Evolutionary conservation across 2,888 invertebrate genomes (phyloP).

Genomic region (Chelonus formosanus): DNA sequence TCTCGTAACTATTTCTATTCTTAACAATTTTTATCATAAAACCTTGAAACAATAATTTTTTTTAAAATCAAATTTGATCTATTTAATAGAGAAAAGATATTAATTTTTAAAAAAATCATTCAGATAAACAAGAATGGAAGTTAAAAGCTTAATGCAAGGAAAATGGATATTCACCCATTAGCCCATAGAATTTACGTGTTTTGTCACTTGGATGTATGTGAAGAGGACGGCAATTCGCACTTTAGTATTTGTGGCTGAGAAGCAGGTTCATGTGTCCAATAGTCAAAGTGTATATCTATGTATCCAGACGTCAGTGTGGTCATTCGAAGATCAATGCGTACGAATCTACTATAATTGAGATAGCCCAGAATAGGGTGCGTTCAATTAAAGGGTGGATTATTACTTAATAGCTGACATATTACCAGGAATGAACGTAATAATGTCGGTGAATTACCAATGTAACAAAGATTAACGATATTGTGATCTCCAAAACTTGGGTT

Average conservation of each 20-base stretch:
- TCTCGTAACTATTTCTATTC: no score
- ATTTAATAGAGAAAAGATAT: no score
- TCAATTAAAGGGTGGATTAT: constrained; percentile 46
- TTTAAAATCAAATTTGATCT: no score
- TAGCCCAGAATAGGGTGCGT: constrained; percentile 27
- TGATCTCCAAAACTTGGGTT: no score
- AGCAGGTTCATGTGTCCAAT: constrained; percentile 8
- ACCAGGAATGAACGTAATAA: constrained; percentile 23
- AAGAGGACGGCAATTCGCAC: constrained; percentile 19
- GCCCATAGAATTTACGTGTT: constrained; percentile 23
- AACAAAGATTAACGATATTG: no score
- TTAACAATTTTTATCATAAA: no score
- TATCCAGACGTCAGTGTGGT: neutral
- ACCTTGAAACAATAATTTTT: no score
- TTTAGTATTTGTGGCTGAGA: neutral
- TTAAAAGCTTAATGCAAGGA: constrained; percentile 8
- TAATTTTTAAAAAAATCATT: neutral
- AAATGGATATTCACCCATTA: constrained; percentile 11
- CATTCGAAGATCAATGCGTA: neutral
- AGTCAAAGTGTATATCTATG: constrained; percentile 5
- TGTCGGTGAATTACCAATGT: no score
- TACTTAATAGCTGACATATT: constrained; percentile 52
- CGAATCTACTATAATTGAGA: constrained; percentile 24
- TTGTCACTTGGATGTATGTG: constrained; percentile 9
- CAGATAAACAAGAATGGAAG: constrained; percentile 8